A percentile compares a stretch with the other conserved stretches of the same genome.
These are phyloP conservation scores for Scolopax rusticola DNA, from an alignment of 2,797 vertebrate genomes.

Conservation along the genomic window DNA sequence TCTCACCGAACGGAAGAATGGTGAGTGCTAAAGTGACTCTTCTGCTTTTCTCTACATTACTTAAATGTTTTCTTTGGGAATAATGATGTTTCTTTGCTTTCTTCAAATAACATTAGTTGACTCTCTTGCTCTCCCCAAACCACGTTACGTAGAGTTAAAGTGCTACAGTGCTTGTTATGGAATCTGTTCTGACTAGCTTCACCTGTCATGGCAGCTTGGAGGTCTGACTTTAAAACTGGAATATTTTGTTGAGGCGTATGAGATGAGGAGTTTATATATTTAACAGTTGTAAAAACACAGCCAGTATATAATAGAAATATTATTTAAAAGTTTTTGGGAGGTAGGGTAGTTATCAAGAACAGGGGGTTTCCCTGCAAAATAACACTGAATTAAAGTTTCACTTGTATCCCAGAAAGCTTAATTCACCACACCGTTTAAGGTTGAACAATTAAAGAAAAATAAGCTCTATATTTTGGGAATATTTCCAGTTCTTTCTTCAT, in stretches of 20 bases:
- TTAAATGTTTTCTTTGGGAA: not conserved
- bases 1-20: constrained; percentile 94
- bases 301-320: not conserved
- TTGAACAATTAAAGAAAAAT: constrained; percentile 11
- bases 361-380: rapidly evolving
- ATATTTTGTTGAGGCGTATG: not conserved
- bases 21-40: constrained; percentile 77
- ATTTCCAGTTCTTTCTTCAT: not conserved
- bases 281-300: not conserved
- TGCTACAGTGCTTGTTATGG: not conserved
- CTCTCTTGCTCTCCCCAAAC: not conserved
- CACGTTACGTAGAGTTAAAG: not conserved
- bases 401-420: not conserved
- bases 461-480: constrained; percentile 5
- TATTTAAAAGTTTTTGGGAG: not conserved
- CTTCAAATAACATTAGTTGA: not conserved
- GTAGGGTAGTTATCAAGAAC: not conserved
- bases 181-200: not conserved
- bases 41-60: not conserved
- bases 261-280: not conserved
- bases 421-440: not conserved
- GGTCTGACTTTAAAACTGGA: not conserved
- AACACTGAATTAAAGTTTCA: not conserved
- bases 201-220: not conserved
- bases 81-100: not conserved